Percentiles rank a stretch among this genome's conserved stretches.
phyloP scores from a whole-genome alignment of 2,797 vertebrate species.

The Meriones psammophilus region DNA sequence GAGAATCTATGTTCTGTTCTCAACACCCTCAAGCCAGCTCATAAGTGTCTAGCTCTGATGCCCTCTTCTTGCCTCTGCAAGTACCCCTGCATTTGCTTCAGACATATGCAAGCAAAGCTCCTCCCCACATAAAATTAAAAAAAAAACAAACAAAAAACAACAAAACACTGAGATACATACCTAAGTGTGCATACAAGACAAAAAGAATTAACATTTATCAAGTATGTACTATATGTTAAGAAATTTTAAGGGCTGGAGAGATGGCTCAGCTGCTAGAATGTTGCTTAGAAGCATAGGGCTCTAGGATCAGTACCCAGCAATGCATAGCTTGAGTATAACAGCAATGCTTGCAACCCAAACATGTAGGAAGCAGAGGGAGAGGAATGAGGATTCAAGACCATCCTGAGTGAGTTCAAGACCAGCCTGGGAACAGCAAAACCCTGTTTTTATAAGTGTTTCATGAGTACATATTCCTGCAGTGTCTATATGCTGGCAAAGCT shows the following conservation, averaged over 20 bases:
- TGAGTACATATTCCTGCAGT: background rate
- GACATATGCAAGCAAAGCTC: background rate
- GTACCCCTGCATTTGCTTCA: background rate
- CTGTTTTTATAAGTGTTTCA: background rate
- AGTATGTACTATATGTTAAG: background rate
- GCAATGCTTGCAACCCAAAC: background rate
- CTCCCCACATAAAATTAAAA: background rate
- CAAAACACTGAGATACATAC: background rate
- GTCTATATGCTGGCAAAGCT: background rate
- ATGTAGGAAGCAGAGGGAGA: background rate
- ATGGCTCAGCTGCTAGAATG: background rate
- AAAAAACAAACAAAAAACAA: background rate
- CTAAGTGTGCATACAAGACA: background rate
- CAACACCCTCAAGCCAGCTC: background rate
- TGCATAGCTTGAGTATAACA: background rate
- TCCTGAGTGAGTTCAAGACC: background rate
- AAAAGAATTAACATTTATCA: conserved; percentile 19
- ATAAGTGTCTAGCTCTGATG: background rate
- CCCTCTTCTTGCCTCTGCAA: background rate
- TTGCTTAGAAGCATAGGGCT: background rate
- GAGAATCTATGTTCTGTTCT: background rate
- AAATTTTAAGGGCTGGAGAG: background rate
- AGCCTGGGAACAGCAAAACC: background rate
- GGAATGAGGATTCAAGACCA: background rate
- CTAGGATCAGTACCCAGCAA: background rate